Conservation (phyloP, 2,888 invertebrate genomes). For the Xestia xanthographa region DNA sequence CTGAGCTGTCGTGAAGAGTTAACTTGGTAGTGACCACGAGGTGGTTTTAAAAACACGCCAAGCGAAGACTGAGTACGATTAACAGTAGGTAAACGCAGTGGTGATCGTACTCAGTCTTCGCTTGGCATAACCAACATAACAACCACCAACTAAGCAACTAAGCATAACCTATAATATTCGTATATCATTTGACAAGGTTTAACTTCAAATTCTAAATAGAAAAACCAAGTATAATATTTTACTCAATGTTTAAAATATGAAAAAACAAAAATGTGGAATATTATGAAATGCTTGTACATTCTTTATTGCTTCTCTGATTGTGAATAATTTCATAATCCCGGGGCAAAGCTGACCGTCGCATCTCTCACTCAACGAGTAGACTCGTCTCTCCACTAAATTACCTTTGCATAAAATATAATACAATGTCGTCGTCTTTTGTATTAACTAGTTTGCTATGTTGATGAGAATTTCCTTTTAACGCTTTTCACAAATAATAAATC, state of each 20-base stretch:
- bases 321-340: neutral
- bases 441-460: neutral
- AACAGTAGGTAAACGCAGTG: no score
- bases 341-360: neutral
- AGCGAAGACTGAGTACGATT: no score
- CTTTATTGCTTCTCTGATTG: neutral
- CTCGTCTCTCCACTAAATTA: neutral
- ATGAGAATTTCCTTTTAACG: conserved; percentile 11
- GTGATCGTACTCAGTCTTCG: no score
- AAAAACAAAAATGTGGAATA: neutral
- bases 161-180: neutral
- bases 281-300: no score
- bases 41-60: no score
- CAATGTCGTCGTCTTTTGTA: conserved; percentile 1
- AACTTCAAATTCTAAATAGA: neutral
- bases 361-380: neutral
- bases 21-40: no score
- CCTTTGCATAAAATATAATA: conserved; percentile 22
- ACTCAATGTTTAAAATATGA: neutral
- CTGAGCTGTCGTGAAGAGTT: no score
- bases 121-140: no score
- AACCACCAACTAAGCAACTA: no score
- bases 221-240: neutral
- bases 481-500: neutral
- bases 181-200: neutral